A percentile compares a stretch with the other conserved stretches of the same genome.
These are phyloP conservation scores for Agapornis roseicollis DNA, from an alignment of 2,113 vertebrate species.

Conservation along the genomic window DNA sequence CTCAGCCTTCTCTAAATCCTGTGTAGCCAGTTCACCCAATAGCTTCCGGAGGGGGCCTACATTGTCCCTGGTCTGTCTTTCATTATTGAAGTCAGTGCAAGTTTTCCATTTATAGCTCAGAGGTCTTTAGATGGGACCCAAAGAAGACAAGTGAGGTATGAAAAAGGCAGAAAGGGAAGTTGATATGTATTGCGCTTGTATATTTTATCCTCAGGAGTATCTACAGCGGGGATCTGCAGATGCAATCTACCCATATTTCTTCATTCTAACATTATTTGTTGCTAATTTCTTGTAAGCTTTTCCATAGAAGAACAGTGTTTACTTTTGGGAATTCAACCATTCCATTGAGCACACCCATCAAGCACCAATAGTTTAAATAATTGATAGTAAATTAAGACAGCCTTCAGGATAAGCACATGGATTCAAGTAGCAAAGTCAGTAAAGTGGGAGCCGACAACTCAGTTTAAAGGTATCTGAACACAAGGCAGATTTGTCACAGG, in stretches of 20 bases:
- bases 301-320: neutral
- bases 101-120: neutral
- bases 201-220: neutral
- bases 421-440: neutral
- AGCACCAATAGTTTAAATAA: neutral
- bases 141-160: neutral
- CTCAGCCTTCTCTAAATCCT: too few relatives aligned
- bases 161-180: neutral
- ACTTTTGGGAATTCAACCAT: neutral
- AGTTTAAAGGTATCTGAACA: neutral
- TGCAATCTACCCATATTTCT: neutral
- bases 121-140: neutral
- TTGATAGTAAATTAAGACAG: neutral
- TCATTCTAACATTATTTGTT: neutral
- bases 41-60: too few relatives aligned
- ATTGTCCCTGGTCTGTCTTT: too few relatives aligned
- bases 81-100: constrained; percentile 1
- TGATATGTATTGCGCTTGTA: neutral
- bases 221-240: neutral
- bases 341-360: neutral
- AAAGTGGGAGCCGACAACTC: neutral
- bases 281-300: neutral
- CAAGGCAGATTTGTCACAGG: neutral
- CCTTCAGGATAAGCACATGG: neutral
- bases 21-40: too few relatives aligned